Conservation (phyloP, 1,140 invertebrate genomes). For the Venturia canescens region DNA sequence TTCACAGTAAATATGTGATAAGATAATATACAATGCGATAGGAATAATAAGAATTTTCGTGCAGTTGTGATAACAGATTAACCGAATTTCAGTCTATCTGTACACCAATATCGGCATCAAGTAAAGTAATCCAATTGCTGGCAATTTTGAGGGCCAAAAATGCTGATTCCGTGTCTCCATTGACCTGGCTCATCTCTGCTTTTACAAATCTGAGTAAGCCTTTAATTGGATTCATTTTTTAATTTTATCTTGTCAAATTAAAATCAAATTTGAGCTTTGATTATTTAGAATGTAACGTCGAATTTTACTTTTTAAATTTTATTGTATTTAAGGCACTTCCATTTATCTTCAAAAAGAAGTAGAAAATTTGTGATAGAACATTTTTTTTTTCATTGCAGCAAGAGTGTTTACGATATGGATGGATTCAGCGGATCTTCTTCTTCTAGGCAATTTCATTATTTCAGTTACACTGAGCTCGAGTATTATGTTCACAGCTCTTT, state of each 20-base stretch:
- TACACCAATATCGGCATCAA: slow-evolving; percentile 83
- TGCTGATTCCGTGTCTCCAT: slow-evolving; percentile 81
- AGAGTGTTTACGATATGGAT: slow-evolving; percentile 76
- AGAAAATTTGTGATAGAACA: too few relatives aligned
- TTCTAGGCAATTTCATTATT: slow-evolving; percentile 74
- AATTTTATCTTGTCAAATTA: too few relatives aligned
- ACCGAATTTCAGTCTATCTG: slow-evolving; percentile 73
- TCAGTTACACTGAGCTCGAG: slow-evolving; percentile 73
- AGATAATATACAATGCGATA: neutral
- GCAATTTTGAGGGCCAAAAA: slow-evolving; percentile 80
- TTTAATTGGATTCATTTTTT: slow-evolving; percentile 9
- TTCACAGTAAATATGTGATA: neutral
- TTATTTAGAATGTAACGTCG: slow-evolving; percentile 4
- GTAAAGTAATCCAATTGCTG: slow-evolving; percentile 82
- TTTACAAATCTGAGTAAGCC: slow-evolving; percentile 83
- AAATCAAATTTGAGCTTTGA: slow-evolving; percentile 39
- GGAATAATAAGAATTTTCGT: neutral
- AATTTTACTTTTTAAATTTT: neutral
- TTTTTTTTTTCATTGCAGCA: slow-evolving; percentile 62
- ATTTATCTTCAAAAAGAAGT: too few relatives aligned
- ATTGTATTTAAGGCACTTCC: too few relatives aligned
- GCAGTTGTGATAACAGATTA: neutral
- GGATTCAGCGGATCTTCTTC: slow-evolving; percentile 75
- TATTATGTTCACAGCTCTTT: slow-evolving; percentile 70
- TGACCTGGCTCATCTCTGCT: slow-evolving; percentile 84